These are phyloP conservation scores for Phoxinus dragarum DNA, from an alignment of 2,797 vertebrate genomes.

Conservation along the genomic window DNA sequence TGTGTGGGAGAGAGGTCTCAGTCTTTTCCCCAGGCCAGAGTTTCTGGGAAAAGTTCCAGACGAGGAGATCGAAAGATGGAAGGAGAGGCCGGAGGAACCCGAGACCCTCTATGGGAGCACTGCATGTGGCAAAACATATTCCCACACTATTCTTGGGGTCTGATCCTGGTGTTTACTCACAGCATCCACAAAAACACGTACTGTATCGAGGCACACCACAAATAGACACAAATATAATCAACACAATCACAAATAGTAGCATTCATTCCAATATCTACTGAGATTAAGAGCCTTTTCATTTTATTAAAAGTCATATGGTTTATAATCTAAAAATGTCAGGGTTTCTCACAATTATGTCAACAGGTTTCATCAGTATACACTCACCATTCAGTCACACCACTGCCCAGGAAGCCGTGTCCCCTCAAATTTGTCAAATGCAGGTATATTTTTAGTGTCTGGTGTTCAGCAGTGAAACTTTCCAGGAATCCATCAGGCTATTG, in stretches of 20 bases:
- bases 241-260: background rate
- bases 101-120: constrained; percentile 47
- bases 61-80: constrained; percentile 47
- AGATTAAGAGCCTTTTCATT: background rate
- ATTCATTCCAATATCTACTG: background rate
- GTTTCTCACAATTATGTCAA: background rate
- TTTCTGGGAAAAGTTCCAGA: constrained; percentile 62
- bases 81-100: constrained; percentile 35
- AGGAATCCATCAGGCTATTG: constrained; percentile 53
- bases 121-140: constrained; percentile 54
- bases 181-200: constrained; percentile 25
- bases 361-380: constrained; percentile 1
- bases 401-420: constrained; percentile 15
- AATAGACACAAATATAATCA: background rate
- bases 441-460: constrained; percentile 53
- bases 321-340: background rate
- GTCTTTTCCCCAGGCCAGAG: constrained; percentile 59
- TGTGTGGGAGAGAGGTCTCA: constrained; percentile 59
- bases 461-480: constrained; percentile 54
- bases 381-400: constrained; percentile 1
- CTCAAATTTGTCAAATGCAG: constrained; percentile 40
- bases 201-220: background rate
- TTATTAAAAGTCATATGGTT: background rate
- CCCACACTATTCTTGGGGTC: constrained; percentile 54
- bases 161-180: constrained; percentile 20